A percentile compares a stretch with the other conserved stretches of the same genome.
These are phyloP conservation scores for Cromileptes altivelis DNA, from an alignment of 2,113 vertebrate species.

Conservation along the genomic window DNA sequence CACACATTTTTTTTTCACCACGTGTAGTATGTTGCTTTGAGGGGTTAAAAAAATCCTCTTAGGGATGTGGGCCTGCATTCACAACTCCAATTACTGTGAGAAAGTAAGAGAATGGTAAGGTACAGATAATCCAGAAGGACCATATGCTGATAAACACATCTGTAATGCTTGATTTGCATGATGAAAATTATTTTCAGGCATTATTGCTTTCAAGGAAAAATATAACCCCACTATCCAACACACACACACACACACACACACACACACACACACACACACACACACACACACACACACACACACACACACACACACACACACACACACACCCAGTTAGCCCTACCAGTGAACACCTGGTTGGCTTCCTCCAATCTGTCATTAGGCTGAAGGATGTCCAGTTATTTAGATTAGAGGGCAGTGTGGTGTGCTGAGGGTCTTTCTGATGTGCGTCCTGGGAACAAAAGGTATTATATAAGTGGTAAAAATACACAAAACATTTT, in stretches of 20 bases:
- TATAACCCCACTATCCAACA: no score
- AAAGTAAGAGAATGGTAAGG: not conserved
- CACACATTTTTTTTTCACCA: not conserved
- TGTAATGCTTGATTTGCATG: not conserved
- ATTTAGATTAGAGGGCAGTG: conserved; percentile 48
- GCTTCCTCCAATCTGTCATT: conserved; percentile 57
- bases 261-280: conserved; percentile 4
- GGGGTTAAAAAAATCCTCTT: no score
- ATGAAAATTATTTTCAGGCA: not conserved
- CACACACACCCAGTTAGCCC: not conserved
- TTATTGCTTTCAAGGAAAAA: not conserved
- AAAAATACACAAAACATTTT: not conserved
- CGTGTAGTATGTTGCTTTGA: not conserved
- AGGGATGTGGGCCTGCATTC: not conserved
- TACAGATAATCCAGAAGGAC: not conserved
- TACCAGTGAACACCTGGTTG: conserved; percentile 45
- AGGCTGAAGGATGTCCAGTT: conserved; percentile 31
- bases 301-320: conserved; percentile 3
- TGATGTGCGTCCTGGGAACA: conserved; percentile 15
- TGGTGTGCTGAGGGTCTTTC: not conserved
- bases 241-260: not conserved
- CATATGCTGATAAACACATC: not conserved
- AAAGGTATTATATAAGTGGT: not conserved
- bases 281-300: not conserved
- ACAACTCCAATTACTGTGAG: not conserved